Percentiles rank a stretch among this genome's conserved stretches.
These are phyloP conservation scores for Sylvia borin DNA, from an alignment of 2,797 vertebrate genomes.

Conservation along the genomic window DNA sequence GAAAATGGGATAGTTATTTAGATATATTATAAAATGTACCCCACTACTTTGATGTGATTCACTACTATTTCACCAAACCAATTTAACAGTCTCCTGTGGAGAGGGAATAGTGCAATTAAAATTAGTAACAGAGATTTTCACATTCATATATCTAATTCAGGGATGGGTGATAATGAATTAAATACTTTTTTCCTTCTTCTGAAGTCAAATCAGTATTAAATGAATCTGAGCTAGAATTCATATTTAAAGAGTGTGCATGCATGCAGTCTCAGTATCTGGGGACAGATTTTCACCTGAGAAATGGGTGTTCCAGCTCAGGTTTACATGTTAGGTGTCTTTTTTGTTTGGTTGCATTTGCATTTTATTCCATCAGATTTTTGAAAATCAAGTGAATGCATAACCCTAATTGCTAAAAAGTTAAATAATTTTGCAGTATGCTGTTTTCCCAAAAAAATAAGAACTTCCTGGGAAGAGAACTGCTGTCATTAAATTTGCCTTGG, in stretches of 20 bases:
- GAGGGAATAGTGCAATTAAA: slow-evolving; percentile 84
- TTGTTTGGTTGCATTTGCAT: not conserved
- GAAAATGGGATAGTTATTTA: slow-evolving; percentile 87
- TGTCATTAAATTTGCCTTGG: slow-evolving; percentile 48
- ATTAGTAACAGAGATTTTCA: slow-evolving; percentile 85
- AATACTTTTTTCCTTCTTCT: slow-evolving; percentile 79
- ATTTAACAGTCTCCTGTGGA: slow-evolving; percentile 82
- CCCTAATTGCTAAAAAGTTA: not conserved
- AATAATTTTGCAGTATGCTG: not conserved
- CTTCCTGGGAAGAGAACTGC: not conserved
- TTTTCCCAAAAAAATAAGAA: not conserved
- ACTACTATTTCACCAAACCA: slow-evolving; percentile 82
- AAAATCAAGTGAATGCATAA: not conserved
- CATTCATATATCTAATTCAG: slow-evolving; percentile 80
- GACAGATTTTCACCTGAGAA: not conserved
- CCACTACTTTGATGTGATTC: slow-evolving; percentile 82
- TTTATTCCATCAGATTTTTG: not conserved
- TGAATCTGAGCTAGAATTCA: slow-evolving; percentile 57
- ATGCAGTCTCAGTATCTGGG: not conserved
- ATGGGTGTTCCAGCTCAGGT: not conserved
- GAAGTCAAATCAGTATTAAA: slow-evolving; percentile 74
- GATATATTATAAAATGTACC: slow-evolving; percentile 84
- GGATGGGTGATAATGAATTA: slow-evolving; percentile 81
- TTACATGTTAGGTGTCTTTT: not conserved
- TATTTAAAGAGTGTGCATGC: slow-evolving; percentile 50